Evolutionary conservation across 1,140 invertebrate genomes (phyloP), one percentile per base, ranked within the genome.

Genomic region (Platyscapa corneri): DNA sequence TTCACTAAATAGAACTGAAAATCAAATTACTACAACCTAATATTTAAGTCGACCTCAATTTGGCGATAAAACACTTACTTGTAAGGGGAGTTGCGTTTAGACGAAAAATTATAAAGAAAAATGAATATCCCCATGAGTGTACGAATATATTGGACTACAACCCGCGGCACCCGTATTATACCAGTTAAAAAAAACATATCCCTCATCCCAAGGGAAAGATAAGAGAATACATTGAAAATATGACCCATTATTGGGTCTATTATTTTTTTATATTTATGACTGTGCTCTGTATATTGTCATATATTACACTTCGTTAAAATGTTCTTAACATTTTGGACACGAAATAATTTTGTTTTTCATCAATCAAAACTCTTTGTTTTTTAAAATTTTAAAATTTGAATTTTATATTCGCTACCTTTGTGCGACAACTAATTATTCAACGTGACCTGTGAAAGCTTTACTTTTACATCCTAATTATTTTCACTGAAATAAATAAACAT

Each of bases 171-270:
- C 27, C 7, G 23, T 42, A 64, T 23, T 60, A 20, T 75, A 56
- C 46, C 12, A 49, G 70, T 82, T 82, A 46, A 83, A 83, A n/a
- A 82, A 60, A 56, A 60, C 16, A 10, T 30, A 34, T 81, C 65
- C 79, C 37, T 46, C 60, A 27, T 64, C 82, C 82, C 82, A 0
- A 14, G 82, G 82, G 72, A 76, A 27, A 83, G 82, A 83, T 83
- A 76, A 76, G 49, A 27, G 72, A 82, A 74, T 74, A 74, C 80
- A 60, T 81, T 81, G 42, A 81, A 72, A 70, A 65, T 81, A 70
- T 81, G 42, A 67, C 42, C 79, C 18, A 65, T 32, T 81, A n/a
- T 81, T 70, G 27, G 39, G 49, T 70, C 64, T 70, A n/a, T 65
- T 80, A 27, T 67, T 53, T 39, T 30, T 81, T 32, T 34, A 70